phyloP scores from a whole-genome alignment of 2,113 vertebrate genomes.

The Geococcyx californianus region DNA sequence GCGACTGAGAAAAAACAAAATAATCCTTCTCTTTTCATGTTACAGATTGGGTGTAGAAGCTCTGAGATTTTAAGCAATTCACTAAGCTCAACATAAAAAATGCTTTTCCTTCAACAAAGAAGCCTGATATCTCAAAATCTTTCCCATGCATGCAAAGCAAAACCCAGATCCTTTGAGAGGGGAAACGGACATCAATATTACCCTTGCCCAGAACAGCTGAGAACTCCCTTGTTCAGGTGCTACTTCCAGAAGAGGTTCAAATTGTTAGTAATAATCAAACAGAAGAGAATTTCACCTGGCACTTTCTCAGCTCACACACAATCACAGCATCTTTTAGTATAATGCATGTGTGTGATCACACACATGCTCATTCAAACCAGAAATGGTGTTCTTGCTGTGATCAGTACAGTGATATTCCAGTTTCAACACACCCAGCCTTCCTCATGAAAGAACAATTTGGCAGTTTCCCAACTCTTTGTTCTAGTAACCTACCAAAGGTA shows the following conservation, averaged over 20 bases:
- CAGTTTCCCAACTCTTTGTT: neutral
- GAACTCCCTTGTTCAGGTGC: neutral
- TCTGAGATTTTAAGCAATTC: neutral
- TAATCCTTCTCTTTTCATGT: neutral
- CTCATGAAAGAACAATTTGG: neutral
- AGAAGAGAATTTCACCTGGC: neutral
- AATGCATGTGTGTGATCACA: neutral
- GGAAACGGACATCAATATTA: neutral
- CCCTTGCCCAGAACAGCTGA: neutral
- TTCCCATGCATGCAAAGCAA: neutral
- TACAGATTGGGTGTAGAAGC: neutral
- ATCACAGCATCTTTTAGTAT: neutral
- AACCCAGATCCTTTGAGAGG: neutral
- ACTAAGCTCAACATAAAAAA: neutral
- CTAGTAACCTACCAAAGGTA: neutral
- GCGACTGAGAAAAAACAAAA: neutral
- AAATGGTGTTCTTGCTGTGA: accelerated
- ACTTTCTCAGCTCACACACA: neutral
- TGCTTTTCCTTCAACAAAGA: neutral
- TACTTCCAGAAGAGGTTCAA: neutral
- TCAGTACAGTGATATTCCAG: neutral
- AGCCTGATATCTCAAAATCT: neutral
- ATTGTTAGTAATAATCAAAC: neutral
- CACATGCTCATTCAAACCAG: neutral
- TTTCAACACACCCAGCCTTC: neutral